phyloP scores from a whole-genome alignment of 1,140 invertebrate genomes.

The Drosophila serrata region DNA sequence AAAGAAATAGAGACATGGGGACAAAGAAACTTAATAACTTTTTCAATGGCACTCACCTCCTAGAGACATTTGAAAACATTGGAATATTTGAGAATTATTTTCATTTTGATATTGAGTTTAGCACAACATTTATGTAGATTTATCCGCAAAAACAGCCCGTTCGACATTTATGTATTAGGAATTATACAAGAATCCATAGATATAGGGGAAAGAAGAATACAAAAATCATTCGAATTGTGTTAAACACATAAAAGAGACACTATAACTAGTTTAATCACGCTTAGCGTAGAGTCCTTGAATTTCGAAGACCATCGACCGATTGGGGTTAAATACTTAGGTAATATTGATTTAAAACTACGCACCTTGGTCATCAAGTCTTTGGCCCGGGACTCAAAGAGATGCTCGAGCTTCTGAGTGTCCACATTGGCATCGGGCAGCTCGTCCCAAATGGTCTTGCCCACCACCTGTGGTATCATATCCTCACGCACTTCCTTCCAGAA shows the following conservation, averaged over 20 bases:
- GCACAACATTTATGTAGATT: conserved; percentile 76
- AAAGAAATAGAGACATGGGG: conserved; percentile 40
- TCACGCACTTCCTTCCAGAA: conserved; percentile 99
- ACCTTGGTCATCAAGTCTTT: conserved; percentile 98
- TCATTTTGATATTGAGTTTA: conserved; percentile 60
- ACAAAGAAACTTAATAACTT: conserved; percentile 55
- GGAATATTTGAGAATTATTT: conserved; percentile 53
- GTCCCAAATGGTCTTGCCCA: conserved; percentile 96
- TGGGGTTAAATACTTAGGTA: neutral
- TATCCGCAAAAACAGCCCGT: conserved; percentile 79
- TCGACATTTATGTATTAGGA: conserved; percentile 68
- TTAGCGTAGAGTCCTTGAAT: conserved; percentile 36
- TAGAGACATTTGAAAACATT: conserved; percentile 66
- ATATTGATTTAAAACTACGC: conserved; percentile 36
- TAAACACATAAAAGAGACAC: conserved; percentile 40
- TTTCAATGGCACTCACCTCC: conserved; percentile 78
- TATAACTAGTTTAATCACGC: conserved; percentile 62
- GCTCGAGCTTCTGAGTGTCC: conserved; percentile 97
- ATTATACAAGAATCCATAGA: conserved; percentile 64
- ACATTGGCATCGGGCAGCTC: conserved; percentile 93
- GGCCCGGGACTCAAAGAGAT: conserved; percentile 98
- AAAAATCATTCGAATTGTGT: conserved; percentile 74
- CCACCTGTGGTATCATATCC: conserved; percentile 90
- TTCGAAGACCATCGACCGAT: conserved; percentile 57
- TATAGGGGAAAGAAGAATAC: conserved; percentile 69